These are phyloP conservation scores for Pseudomyrmex sp. DNA, from an alignment of 1,140 invertebrate species.

Conservation along the genomic window DNA sequence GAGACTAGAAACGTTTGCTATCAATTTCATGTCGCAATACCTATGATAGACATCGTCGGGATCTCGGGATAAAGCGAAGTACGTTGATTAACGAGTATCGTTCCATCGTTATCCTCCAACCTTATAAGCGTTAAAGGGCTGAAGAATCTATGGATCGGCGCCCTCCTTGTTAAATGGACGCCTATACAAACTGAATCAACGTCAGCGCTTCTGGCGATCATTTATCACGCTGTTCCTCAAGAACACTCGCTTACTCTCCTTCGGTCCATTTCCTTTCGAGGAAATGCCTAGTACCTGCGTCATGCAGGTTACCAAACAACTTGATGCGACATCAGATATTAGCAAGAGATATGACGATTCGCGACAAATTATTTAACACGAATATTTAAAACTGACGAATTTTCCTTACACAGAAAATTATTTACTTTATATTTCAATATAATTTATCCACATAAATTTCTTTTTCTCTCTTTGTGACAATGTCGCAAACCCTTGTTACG, in stretches of 20 bases:
- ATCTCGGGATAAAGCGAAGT: conserved; percentile 47
- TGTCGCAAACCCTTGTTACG: neutral
- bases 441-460: neutral
- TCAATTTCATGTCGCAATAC: conserved; percentile 50
- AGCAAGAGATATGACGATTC: neutral
- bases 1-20: conserved; percentile 24
- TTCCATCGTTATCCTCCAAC: conserved; percentile 64
- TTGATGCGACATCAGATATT: conserved; percentile 41
- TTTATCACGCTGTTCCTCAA: conserved; percentile 71
- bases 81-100: conserved; percentile 72
- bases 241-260: conserved; percentile 52
- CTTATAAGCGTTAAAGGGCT: conserved; percentile 70
- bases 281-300: conserved; percentile 40
- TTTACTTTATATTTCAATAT: neutral
- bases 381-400: conserved; percentile 10
- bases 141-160: conserved; percentile 62
- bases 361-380: neutral
- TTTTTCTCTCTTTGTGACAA: neutral
- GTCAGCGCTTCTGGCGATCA: conserved; percentile 68
- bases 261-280: conserved; percentile 53
- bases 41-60: conserved; percentile 43
- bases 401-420: too few relatives aligned
- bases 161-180: conserved; percentile 68
- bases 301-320: conserved; percentile 51
- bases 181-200: conserved; percentile 72